Evolutionary conservation across 1,140 invertebrate species (phyloP), one percentile per base, ranked within the genome.

Genomic region (Drosophila subobscura): DNA sequence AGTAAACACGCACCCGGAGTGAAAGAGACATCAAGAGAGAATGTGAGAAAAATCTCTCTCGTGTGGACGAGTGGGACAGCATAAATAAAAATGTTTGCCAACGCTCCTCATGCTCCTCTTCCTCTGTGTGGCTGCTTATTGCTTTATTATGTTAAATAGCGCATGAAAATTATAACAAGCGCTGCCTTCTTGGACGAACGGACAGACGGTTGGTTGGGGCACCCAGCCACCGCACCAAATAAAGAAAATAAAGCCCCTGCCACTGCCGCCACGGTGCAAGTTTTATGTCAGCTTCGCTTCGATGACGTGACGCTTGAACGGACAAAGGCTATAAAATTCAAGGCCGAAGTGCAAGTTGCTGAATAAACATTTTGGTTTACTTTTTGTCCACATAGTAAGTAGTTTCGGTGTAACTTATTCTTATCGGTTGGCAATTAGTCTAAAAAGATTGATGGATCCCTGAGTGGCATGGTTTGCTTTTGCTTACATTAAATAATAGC

Each of bases 111-210:
- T 44, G 37, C 23, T 64, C 40, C 47, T 47, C 29, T 33, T 22
- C 50, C 14, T 40, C 14, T 59, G 51, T 74, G 79, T 79, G 68
- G 57, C 81, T 64, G 77, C 67, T 80, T 86, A 86, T 80, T 86
- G 68, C 81, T 77, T 86, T 86, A 86, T 85, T 86, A 80, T 86
- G 77, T 86, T 86, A 86, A 86, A 86, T 80, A 86, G 81, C 81
- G 81, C 81, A 85, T 86, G 81, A 80, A 85, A 85, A 85, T 81
- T 77, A 77, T 85, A 65, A 67, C 81, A 86, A 77, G 76, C 5
- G 33, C 33, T 37, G 33, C 3, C 80, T 73, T 85, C 63, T 76
- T 79, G 52, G 42, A 60, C 75, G 74, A 40, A 41, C 45, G 50
- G 59, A 27, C 42, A 12, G 40, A 41, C 40, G 22, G 16, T 20